Conservation (phyloP, 2,797 vertebrate species). For the Falco rusticolus region DNA sequence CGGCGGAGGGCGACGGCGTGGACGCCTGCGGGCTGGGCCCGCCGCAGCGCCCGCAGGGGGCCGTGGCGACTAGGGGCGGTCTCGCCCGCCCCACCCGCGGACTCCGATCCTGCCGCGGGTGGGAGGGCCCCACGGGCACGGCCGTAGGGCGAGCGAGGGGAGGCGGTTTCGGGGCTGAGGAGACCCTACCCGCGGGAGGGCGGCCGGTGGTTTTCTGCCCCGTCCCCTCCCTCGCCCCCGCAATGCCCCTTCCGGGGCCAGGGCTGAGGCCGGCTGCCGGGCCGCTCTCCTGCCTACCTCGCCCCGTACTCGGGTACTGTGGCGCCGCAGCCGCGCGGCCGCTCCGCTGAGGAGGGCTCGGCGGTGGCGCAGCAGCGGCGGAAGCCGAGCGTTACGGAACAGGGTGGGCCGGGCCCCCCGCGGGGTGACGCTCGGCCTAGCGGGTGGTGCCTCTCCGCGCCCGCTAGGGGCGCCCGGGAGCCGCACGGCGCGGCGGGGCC, state of each 20-base stretch:
- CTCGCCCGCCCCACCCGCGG: neutral
- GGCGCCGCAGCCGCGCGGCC: too few relatives aligned
- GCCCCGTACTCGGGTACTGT: rapidly evolving
- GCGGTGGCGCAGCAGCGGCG: neutral
- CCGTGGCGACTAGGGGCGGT: neutral
- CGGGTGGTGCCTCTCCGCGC: rapidly evolving
- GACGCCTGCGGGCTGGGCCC: neutral
- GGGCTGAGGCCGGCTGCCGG: neutral
- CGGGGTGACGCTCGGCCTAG: too few relatives aligned
- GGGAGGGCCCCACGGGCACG: too few relatives aligned
- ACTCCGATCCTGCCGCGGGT: neutral
- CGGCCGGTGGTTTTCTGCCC: neutral
- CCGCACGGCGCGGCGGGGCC: too few relatives aligned
- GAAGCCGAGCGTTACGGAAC: neutral
- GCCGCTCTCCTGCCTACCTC: too few relatives aligned
- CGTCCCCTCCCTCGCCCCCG: too few relatives aligned
- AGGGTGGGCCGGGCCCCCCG: too few relatives aligned
- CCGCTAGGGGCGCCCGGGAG: neutral
- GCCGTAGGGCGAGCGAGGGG: neutral
- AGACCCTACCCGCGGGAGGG: neutral
- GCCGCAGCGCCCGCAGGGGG: neutral
- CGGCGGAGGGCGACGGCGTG: too few relatives aligned
- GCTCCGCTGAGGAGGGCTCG: too few relatives aligned
- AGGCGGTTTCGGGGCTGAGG: neutral
- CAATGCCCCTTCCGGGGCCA: neutral